These are phyloP conservation scores for Hippopotamyrus pictus DNA, from an alignment of 2,797 vertebrate genomes.

Conservation along the genomic window DNA sequence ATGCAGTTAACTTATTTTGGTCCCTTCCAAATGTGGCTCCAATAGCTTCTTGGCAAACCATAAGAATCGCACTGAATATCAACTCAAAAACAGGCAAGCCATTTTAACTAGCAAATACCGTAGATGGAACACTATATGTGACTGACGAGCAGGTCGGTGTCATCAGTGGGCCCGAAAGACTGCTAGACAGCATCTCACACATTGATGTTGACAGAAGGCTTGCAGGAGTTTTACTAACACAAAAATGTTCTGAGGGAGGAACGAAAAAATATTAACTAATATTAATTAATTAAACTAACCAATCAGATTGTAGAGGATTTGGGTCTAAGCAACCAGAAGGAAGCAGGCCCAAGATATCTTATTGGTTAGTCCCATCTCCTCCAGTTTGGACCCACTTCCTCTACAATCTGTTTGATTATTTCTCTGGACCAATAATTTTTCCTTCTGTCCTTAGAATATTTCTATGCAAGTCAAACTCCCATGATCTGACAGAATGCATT, in stretches of 20 bases:
- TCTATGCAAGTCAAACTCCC: background rate
- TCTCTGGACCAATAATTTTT: background rate
- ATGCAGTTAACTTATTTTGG: background rate
- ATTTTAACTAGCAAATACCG: background rate
- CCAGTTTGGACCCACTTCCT: background rate
- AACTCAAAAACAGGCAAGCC: background rate
- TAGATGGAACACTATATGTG: background rate
- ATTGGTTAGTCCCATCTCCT: background rate
- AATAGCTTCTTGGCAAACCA: background rate
- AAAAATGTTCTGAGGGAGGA: background rate
- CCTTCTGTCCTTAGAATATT: background rate
- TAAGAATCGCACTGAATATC: background rate
- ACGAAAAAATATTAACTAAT: no score
- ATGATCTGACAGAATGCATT: background rate
- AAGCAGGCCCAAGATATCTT: background rate
- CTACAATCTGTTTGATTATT: background rate
- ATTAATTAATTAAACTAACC: no score
- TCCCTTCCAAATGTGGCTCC: conserved; percentile 4
- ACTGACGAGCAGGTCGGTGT: background rate
- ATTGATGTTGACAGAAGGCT: background rate
- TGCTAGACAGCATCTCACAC: background rate
- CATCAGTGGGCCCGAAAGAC: background rate
- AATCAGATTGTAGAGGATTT: background rate
- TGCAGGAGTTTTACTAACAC: background rate
- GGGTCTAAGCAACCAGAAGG: background rate